phyloP scores from a whole-genome alignment of 1,140 invertebrate species.

The Eupristina koningsbergeri region DNA sequence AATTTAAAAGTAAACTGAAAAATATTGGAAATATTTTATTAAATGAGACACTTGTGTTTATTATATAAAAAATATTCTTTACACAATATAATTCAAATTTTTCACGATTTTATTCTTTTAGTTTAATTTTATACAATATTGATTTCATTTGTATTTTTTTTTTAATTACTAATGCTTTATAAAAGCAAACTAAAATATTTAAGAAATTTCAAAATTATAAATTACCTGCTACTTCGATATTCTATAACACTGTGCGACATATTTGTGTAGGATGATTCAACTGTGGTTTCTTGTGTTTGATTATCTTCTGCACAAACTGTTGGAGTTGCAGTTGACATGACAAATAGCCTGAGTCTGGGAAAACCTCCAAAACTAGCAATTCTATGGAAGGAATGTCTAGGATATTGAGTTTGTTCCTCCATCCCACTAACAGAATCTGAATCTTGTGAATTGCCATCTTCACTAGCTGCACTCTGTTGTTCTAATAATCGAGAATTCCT shows the following conservation, averaged over 20 bases:
- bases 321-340: slow-evolving; percentile 67
- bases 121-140: too few relatives aligned
- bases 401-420: slow-evolving; percentile 62
- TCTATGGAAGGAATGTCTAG: slow-evolving; percentile 65
- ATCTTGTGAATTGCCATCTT: slow-evolving; percentile 67
- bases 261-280: slow-evolving; percentile 64
- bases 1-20: slow-evolving; percentile 24
- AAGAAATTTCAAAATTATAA: neutral
- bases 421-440: slow-evolving; percentile 60
- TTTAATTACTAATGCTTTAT: too few relatives aligned
- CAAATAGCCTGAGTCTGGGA: slow-evolving; percentile 67
- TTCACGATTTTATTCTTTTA: too few relatives aligned
- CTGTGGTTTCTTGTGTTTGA: slow-evolving; percentile 59
- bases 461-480: slow-evolving; percentile 59
- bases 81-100: too few relatives aligned
- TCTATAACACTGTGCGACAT: slow-evolving; percentile 69
- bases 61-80: too few relatives aligned
- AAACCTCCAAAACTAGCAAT: slow-evolving; percentile 67
- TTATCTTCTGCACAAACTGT: slow-evolving; percentile 57
- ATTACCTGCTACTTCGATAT: slow-evolving; percentile 69
- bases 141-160: too few relatives aligned
- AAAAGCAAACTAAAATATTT: slow-evolving; percentile 21
- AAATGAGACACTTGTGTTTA: too few relatives aligned
- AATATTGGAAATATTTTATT: too few relatives aligned
- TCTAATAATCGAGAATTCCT: slow-evolving; percentile 59